Evolutionary conservation across 2,797 vertebrate species (phyloP).

Genomic region (Graptemys geographica): DNA sequence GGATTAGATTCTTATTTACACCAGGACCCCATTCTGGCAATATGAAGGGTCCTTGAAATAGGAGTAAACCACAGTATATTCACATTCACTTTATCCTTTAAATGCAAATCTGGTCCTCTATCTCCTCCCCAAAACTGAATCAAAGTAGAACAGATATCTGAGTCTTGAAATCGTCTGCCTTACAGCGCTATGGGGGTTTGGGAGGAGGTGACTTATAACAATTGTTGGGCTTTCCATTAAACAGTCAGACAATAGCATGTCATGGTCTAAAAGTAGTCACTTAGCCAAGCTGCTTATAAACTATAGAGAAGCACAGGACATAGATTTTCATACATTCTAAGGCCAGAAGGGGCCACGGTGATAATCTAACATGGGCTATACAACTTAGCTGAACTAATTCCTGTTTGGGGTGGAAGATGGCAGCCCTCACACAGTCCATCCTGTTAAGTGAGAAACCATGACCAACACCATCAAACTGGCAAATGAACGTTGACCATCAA

Average conservation of each 20-base stretch:
- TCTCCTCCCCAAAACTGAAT: not conserved
- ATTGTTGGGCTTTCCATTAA: not conserved
- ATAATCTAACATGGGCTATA: not conserved
- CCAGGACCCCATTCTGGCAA: not conserved
- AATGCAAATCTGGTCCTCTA: not conserved
- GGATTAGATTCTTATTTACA: not conserved
- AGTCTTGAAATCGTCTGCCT: not conserved
- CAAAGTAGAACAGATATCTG: not conserved
- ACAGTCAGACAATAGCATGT: not conserved
- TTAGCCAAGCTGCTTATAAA: not conserved
- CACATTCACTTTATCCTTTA: not conserved
- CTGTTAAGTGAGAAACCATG: not conserved
- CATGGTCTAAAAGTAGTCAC: not conserved
- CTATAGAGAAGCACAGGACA: not conserved
- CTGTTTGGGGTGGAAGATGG: not conserved
- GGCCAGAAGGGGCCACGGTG: not conserved
- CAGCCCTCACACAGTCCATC: not conserved
- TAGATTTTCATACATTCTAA: not conserved
- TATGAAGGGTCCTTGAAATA: not conserved
- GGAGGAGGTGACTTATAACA: not conserved
- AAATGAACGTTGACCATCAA: not conserved
- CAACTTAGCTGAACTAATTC: not conserved
- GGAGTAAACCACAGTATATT: accelerated
- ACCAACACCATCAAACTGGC: not conserved
- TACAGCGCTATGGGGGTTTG: not conserved